Evolutionary conservation across 2,888 invertebrate genomes (phyloP).

Genomic region (Hybos culiciformis): DNA sequence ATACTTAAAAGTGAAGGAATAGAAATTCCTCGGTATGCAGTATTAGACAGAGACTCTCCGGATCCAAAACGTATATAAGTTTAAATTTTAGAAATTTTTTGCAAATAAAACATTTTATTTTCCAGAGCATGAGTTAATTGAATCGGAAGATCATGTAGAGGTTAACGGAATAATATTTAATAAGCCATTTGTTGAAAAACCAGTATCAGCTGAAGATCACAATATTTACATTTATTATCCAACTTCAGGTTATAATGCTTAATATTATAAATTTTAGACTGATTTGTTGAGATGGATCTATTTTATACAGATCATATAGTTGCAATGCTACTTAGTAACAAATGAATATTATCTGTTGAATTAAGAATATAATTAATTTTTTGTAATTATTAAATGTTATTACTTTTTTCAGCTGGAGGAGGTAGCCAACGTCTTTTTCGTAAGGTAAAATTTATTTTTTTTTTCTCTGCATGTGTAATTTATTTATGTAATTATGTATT

Average conservation of each 20-base stretch:
- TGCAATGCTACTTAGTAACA: no score
- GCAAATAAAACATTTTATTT: slow-evolving; percentile 9
- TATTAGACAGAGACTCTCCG: slow-evolving; percentile 84
- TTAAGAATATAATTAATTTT: no score
- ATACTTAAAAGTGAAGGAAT: slow-evolving; percentile 89
- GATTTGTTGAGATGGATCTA: no score
- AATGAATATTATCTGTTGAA: no score
- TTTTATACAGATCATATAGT: no score
- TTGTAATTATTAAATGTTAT: no score
- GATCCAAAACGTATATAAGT: slow-evolving; percentile 69
- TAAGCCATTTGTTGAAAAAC: slow-evolving; percentile 99
- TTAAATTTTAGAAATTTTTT: background rate
- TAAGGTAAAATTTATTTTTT: slow-evolving; percentile 60
- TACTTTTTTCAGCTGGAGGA: slow-evolving; percentile 93
- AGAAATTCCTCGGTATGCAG: slow-evolving; percentile 94
- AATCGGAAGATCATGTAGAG: slow-evolving; percentile 95
- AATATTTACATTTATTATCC: slow-evolving; percentile 99
- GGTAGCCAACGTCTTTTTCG: slow-evolving; percentile 95
- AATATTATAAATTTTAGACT: no score
- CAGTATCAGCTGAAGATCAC: slow-evolving; percentile 98
- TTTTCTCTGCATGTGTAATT: background rate
- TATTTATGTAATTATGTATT: background rate
- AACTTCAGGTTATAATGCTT: no score
- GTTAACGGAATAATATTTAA: slow-evolving; percentile 91
- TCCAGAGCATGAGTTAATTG: slow-evolving; percentile 77